Conservation (phyloP, 2,888 invertebrate genomes). For the Aquatica leii region DNA sequence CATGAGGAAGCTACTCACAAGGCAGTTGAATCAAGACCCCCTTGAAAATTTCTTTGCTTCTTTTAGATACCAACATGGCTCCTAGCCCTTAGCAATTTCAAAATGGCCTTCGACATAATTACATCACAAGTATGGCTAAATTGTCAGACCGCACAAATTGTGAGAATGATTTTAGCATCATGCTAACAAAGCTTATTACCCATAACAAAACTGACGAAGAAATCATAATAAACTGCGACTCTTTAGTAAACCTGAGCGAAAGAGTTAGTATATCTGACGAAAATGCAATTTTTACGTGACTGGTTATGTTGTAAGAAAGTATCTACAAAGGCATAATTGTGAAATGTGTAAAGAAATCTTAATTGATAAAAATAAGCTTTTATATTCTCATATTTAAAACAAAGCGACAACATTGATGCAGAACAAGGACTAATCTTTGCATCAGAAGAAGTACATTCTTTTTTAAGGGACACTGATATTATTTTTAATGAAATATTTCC, state of each 20-base stretch:
- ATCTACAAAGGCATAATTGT: not conserved
- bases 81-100: not conserved
- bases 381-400: not conserved
- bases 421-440: not conserved
- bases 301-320: too few species aligned
- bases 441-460: not conserved
- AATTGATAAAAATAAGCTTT: not conserved
- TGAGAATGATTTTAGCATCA: not conserved
- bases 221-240: not conserved
- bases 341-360: not conserved
- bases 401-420: too few species aligned
- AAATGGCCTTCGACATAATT: not conserved
- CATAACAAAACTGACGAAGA: not conserved
- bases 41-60: too few species aligned
- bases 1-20: too few species aligned
- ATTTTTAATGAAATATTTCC: too few species aligned
- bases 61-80: not conserved
- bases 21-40: too few species aligned
- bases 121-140: not conserved
- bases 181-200: not conserved
- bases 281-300: not conserved
- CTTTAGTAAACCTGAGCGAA: not conserved
- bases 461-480: too few species aligned
- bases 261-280: too few species aligned
- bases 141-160: not conserved